Evolutionary conservation across 2,113 vertebrate species (phyloP).

Genomic region (Ailurus styani): DNA sequence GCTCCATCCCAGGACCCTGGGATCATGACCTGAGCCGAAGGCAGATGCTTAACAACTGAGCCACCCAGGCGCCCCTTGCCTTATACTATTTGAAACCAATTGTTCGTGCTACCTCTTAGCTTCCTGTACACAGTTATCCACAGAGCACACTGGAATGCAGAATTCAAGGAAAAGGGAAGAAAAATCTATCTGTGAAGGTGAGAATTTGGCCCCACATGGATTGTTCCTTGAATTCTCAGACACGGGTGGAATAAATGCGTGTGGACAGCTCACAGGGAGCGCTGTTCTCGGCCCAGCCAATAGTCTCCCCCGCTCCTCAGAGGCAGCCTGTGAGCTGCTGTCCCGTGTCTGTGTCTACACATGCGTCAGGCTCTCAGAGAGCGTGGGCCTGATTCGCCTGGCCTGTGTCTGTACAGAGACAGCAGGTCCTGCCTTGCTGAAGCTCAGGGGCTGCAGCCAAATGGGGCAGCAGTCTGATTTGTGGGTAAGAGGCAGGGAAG

Average conservation of each 20-base stretch:
- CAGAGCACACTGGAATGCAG: neutral
- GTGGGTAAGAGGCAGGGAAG: slow-evolving; percentile 26
- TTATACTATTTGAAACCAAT: neutral
- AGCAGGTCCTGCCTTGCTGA: neutral
- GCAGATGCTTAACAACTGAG: too few relatives aligned
- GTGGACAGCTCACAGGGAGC: neutral
- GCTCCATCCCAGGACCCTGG: too few relatives aligned
- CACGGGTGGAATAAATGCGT: neutral
- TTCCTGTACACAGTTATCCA: neutral
- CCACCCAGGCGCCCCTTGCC: neutral
- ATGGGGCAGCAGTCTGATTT: slow-evolving; percentile 30
- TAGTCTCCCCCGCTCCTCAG: fast-evolving
- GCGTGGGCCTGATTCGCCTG: neutral
- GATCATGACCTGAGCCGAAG: too few relatives aligned
- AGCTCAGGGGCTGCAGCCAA: slow-evolving; percentile 32
- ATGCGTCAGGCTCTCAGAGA: neutral
- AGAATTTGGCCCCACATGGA: neutral
- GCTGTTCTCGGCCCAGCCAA: neutral
- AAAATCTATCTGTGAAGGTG: neutral
- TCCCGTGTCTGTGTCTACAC: fast-evolving
- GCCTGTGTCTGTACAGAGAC: neutral
- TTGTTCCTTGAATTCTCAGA: neutral
- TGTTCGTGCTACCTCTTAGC: neutral
- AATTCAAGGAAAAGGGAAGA: neutral
- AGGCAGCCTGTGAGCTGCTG: neutral